Base-by-base conservation (phyloP, 2,113 vertebrate species). In the Fregetta grallaria region DNA sequence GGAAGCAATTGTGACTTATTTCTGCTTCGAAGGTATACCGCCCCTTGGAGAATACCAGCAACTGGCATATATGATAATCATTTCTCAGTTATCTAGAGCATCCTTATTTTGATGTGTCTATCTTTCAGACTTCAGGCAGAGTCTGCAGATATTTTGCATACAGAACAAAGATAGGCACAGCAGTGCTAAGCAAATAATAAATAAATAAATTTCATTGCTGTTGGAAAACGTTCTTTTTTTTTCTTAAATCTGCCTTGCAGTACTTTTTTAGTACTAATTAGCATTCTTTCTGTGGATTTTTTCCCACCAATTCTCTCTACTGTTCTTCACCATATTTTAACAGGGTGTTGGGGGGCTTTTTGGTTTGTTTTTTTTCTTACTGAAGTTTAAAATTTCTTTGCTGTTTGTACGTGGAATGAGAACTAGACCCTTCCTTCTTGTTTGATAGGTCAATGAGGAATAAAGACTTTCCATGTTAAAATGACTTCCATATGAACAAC, bases 71-170 rank as follows among this genome's bases (percentile, higher is more conserved):
- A 61, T 65, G 82, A 74, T 81, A 95, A 96, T 95, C 0, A 88
- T 76, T 68, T 68, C 83, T 81, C 70, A 42, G 34, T 91, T 95
- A 96, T 92, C 79, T 81, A 85, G 76, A 84, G 88, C 86, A 56
- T 72, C 83, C 68, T 86, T 65, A 93, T 95, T 95, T 94, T 96
- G 91, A 96, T 94, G 92, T 95, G 83, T 94, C 95, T 96, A 63
- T 94, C 88, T 81, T 81, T 58, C 73, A 95, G 76, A 87, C 75
- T 92, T 87, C 82, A 92, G 82, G 88, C 95, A 95, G 56, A 70
- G 23, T 55, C 72, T 91, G 56, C 65, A 93, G 86, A 73, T 89
- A 75, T 61, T 96, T 42, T 94, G 72, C 86, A 72, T 65, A 56
- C 53, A 94, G 96, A 95, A 96, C 70, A 94, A 95, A 94, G 88